These are phyloP conservation scores for Vultur gryphus DNA, from an alignment of 2,797 vertebrate genomes.

Conservation along the genomic window DNA sequence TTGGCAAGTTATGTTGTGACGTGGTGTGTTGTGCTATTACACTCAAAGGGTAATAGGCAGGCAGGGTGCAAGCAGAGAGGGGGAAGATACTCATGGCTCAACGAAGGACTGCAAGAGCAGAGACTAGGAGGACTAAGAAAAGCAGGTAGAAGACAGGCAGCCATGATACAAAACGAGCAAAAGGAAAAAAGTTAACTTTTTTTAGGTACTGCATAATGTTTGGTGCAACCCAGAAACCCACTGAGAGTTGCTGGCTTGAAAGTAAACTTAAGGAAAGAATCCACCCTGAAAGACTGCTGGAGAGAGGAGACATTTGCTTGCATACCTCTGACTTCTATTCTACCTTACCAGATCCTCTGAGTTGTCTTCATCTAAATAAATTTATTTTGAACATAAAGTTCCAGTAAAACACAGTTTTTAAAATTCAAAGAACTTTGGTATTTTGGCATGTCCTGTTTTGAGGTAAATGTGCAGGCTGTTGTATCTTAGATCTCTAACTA, in stretches of 20 bases:
- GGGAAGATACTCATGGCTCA: background rate
- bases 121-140: background rate
- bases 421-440: background rate
- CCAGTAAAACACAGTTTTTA: background rate
- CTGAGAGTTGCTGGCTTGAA: background rate
- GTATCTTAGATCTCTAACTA: background rate
- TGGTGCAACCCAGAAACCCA: background rate
- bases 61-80: background rate
- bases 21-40: background rate
- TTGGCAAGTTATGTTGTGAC: background rate
- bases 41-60: background rate
- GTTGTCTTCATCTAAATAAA: background rate
- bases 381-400: background rate
- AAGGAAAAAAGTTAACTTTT: accelerated
- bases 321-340: background rate
- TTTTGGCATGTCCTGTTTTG: background rate
- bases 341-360: background rate
- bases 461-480: background rate
- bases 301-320: background rate
- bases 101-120: background rate
- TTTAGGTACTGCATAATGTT: background rate
- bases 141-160: background rate
- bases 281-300: background rate
- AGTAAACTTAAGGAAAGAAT: background rate
- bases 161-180: background rate